phyloP scores from a whole-genome alignment of 1,140 invertebrate species.

The Ericerus pela region DNA sequence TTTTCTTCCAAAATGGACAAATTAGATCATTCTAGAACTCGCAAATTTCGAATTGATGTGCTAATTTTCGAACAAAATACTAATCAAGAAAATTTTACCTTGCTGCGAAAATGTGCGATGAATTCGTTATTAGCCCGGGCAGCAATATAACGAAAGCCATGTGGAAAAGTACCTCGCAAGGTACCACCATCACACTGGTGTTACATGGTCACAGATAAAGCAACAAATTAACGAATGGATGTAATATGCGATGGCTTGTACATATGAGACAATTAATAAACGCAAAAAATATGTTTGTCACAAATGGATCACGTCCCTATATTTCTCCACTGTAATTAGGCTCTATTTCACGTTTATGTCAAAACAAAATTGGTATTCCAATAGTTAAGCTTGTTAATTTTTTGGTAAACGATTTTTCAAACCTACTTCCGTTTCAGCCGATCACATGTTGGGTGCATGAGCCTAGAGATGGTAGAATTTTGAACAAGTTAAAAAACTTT shows the following conservation, averaged over 20 bases:
- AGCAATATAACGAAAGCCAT: neutral
- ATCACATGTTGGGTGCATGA: too few species aligned
- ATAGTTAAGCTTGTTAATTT: too few species aligned
- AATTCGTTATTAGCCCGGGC: slow-evolving; percentile 3
- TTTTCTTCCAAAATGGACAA: too few species aligned
- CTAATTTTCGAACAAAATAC: slow-evolving; percentile 2
- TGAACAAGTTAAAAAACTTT: too few species aligned
- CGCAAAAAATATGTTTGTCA: neutral
- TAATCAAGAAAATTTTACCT: neutral
- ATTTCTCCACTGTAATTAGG: neutral
- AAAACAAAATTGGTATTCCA: too few species aligned
- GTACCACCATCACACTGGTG: neutral
- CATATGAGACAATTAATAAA: too few species aligned
- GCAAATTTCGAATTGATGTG: neutral
- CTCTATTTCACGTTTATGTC: neutral
- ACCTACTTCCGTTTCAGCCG: too few species aligned
- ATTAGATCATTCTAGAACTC: neutral
- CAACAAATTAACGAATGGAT: slow-evolving; percentile 6
- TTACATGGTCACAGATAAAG: neutral
- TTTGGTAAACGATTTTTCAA: too few species aligned
- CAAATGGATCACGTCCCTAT: neutral
- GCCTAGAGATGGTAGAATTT: too few species aligned
- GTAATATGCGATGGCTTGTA: neutral
- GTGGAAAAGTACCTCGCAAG: neutral
- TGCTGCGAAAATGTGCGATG: neutral